phyloP scores from a whole-genome alignment of 64 coral and sea anemone species.

The Platygyra sinensis region DNA sequence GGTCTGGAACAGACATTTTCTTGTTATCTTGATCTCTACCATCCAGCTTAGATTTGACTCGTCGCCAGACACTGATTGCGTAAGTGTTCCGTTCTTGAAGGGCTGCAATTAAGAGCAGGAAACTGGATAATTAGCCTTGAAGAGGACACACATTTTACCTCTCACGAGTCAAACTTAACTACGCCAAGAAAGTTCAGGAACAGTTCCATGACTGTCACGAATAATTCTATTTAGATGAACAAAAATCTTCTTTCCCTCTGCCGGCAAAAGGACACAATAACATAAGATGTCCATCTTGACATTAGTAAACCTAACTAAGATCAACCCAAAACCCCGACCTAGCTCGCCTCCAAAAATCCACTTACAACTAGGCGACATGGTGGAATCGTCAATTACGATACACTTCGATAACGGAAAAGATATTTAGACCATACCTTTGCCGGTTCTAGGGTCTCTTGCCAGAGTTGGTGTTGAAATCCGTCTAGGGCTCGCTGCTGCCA shows the following conservation, averaged over 20 bases:
- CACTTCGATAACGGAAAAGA: not conserved
- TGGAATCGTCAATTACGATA: not conserved
- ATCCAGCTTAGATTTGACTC: conserved; percentile 95
- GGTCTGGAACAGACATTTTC: conserved; percentile 96
- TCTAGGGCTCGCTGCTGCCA: conserved; percentile 79
- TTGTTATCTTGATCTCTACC: conserved; percentile 97
- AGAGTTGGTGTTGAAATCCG: conserved; percentile 55
- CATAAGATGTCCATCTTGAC: no score
- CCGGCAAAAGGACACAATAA: no score
- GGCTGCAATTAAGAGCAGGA: conserved; percentile 27
- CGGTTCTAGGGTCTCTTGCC: conserved; percentile 91
- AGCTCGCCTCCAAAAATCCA: no score
- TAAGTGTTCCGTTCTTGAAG: conserved; percentile 95
- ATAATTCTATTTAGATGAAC: no score
- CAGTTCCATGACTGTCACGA: no score
- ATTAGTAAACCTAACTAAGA: no score
- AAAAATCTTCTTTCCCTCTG: no score
- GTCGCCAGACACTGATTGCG: conserved; percentile 94
- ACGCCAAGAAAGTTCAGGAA: no score
- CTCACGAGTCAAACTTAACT: not conserved
- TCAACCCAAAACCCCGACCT: no score
- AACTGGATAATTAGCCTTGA: not conserved
- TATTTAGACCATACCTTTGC: conserved; percentile 71
- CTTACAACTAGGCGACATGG: no score
- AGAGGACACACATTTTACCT: no score